Base-by-base conservation (phyloP, 1,140 invertebrate species). In the Lasioglossum baleicum region DNA sequence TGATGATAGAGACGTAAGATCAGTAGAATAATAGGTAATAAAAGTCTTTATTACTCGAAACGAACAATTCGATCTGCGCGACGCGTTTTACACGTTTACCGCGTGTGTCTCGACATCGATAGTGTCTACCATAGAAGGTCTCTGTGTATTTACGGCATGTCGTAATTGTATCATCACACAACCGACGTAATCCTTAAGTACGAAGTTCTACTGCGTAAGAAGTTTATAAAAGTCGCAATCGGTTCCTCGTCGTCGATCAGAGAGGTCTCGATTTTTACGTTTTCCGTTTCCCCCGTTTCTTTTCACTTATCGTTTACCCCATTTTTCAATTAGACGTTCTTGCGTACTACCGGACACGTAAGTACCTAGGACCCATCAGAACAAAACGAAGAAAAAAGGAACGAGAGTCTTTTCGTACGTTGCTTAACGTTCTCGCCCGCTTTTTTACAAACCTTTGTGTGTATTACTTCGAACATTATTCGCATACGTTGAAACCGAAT, bases 401-500 rank as follows among this genome's bases (percentile, higher is more conserved):
- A 48, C 26, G 31, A 22, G 20, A 20, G 1, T 58, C 17, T 10
- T 56, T 72, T 65, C 48, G 48, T 78, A 64, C 68, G 75, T 78
- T 64, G 58, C 48, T 77, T 63, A 63, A 78, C 58, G 44, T 77
- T 42, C 44, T 72, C 58, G 17, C 58, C 68, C 44, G 75, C 75
- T 68, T 71, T 72, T 51, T 78, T 78, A 72, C 31, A 6, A 72
- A 78, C 56, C 15, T 70, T 77, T 78, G n/a, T 78, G n/a, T 72
- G 68, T 64, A 58, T 77, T 63, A 77, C 68, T 78, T 78, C 44
- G 67, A 72, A 64, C 53, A 35, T 79, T 65, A 79, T 73, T 56
- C 76, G 61, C 61, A 73, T 79, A 61, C 76, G 76, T 79, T 79
- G 76, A 65, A 79, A 79, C 31, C 60, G 76, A 79, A 79, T 79